Percentiles rank a stretch among this genome's conserved stretches.
These are phyloP conservation scores for Corynorhinus townsendii DNA, from an alignment of 2,113 vertebrate genomes.

Conservation along the genomic window DNA sequence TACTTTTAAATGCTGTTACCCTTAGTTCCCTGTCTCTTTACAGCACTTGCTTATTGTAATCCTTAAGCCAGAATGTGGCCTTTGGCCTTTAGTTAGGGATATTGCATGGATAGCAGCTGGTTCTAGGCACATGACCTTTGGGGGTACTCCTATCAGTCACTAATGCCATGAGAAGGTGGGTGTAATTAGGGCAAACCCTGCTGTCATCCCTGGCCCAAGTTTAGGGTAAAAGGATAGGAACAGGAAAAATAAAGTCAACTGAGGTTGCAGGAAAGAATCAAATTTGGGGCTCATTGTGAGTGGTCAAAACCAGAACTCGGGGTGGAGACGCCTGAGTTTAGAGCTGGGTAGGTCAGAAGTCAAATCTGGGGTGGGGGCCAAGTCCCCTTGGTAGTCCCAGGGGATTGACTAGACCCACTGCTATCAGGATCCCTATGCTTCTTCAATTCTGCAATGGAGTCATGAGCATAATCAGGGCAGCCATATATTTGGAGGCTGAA, in stretches of 20 bases:
- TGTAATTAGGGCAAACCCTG: not conserved
- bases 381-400: not conserved
- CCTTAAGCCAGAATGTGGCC: not conserved
- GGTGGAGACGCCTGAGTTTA: rapidly evolving
- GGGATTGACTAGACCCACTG: not conserved
- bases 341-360: not conserved
- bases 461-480: rapidly evolving
- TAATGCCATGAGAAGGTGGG: not conserved
- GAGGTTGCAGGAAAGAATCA: not conserved
- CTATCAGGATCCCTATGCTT: not conserved
- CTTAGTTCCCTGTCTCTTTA: not conserved
- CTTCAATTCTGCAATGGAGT: not conserved
- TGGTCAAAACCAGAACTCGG: rapidly evolving
- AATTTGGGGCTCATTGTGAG: rapidly evolving
- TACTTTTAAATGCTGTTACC: not conserved
- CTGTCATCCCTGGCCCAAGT: not conserved
- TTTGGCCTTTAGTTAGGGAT: not conserved
- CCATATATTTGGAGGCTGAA: not conserved
- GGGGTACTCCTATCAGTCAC: not conserved
- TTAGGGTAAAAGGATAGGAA: not conserved
- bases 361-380: not conserved
- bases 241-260: rapidly evolving
- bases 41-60: too few relatives aligned
- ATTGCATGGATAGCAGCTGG: not conserved
- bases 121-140: not conserved